Evolutionary conservation across 2,113 vertebrate species (phyloP).

Genomic region (Phainopepla nitens): DNA sequence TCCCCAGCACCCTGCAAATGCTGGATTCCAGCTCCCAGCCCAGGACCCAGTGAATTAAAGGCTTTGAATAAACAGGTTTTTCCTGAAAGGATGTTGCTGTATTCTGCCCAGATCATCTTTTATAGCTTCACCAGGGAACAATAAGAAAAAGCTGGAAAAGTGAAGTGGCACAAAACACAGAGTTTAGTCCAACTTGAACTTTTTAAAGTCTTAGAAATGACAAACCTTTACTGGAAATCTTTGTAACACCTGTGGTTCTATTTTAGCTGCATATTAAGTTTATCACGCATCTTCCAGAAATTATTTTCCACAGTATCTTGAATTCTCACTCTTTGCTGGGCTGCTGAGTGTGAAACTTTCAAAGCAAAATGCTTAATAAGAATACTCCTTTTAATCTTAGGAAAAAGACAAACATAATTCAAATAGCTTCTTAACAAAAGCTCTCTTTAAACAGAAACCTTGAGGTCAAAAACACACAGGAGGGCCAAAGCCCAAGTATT

Average conservation of each 20-base stretch:
- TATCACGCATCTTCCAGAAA: neutral
- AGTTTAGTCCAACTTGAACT: neutral
- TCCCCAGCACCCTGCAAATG: neutral
- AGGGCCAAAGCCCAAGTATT: conserved; percentile 29
- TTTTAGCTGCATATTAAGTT: neutral
- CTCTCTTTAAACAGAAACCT: conserved; percentile 59
- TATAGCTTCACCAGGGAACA: conserved; percentile 31
- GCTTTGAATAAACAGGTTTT: conserved; percentile 64
- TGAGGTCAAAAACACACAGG: conserved; percentile 40
- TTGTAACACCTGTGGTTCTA: neutral
- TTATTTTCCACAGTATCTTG: neutral
- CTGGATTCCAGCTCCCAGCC: conserved; percentile 13
- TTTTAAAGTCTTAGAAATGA: neutral
- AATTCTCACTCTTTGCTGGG: neutral
- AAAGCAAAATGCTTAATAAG: conserved; percentile 54
- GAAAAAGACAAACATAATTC: conserved; percentile 60
- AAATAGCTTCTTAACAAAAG: conserved; percentile 62
- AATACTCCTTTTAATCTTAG: conserved; percentile 52
- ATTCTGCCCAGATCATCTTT: conserved; percentile 35
- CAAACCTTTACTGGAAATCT: neutral
- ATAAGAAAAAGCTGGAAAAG: conserved; percentile 19
- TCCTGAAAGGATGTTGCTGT: conserved; percentile 66
- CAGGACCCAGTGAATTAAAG: conserved; percentile 38
- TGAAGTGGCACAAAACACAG: neutral
- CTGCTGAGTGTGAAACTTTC: conserved; percentile 1